Conservation (phyloP, 1,140 invertebrate species). For the Lepidostoma basale region DNA sequence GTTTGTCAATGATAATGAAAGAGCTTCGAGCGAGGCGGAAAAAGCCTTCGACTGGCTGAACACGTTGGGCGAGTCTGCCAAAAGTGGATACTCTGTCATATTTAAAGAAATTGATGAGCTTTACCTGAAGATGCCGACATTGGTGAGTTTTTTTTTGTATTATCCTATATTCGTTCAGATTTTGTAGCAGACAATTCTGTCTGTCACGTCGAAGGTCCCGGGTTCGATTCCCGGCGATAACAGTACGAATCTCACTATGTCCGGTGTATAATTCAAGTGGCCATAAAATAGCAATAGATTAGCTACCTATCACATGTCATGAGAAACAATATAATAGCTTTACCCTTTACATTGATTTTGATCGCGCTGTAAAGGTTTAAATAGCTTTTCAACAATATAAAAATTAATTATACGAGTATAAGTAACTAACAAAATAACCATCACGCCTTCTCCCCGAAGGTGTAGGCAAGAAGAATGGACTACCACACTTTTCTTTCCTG, state of each 20-base stretch:
- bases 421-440: neutral
- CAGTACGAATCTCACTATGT: neutral
- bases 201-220: no score
- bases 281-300: no score
- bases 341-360: no score
- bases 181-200: no score
- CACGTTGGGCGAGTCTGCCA: constrained; percentile 56
- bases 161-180: neutral
- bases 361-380: no score
- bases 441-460: neutral
- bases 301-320: no score
- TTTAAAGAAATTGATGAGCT: constrained; percentile 54
- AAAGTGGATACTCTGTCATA: constrained; percentile 55
- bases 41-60: constrained; percentile 56
- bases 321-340: no score
- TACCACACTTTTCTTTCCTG: no score
- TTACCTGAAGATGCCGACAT: constrained; percentile 51
- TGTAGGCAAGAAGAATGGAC: no score
- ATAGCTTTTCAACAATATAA: neutral
- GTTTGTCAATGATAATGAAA: neutral
- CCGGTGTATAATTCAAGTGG: neutral
- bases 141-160: constrained; percentile 49
- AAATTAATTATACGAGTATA: neutral
- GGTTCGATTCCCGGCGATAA: no score
- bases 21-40: neutral